Base-by-base conservation (phyloP, 2,888 invertebrate genomes). In the Eupithecia insigniata region DNA sequence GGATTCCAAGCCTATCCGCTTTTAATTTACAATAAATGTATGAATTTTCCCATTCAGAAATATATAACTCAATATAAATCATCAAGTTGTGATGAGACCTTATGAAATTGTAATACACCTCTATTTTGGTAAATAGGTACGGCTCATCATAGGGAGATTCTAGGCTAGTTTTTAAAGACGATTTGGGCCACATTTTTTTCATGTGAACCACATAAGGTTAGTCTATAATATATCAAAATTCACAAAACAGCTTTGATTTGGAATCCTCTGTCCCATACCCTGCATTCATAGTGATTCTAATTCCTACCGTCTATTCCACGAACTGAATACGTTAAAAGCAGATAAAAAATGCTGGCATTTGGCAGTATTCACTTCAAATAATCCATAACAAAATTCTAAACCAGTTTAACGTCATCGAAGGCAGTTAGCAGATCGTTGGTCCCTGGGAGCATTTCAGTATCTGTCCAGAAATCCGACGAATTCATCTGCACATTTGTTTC, bases 321-420 rank as follows among this genome's bases (percentile, higher is more conserved):
- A 61, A 26, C 36, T 62, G 26, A 64, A 67, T 46, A 62, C 51
- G n/a, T 39, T 67, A 78, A 70, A 73, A 73, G 46, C 73, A 65
- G 58, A 74, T 70, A 69, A 36, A n/a, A 81, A 84, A 82, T 79
- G 79, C 74, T 79, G 77, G 70, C 68, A 67, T 67, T 78, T 72
- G 73, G 73, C 72, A 79, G 73, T 78, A 80, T 81, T 76, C 75
- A 83, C 78, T 43, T 67, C 70, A 89, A 89, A 89, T 85, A 89
- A 90, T 87, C 83, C 84, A 71, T 71, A 77, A 80, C 70, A 62
- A 70, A 69, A 55, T 60, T 71, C 61, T 90, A 91, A 71, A 79
- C 89, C 79, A 93, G 83, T 81, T 92, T 93, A 67, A 93, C 92
- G 75, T 92, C 93, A 78, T 93, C 92, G 71, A 93, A 91, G 5